Conservation (phyloP, 2,888 invertebrate genomes). For the Synanthedon formicaeformis region DNA sequence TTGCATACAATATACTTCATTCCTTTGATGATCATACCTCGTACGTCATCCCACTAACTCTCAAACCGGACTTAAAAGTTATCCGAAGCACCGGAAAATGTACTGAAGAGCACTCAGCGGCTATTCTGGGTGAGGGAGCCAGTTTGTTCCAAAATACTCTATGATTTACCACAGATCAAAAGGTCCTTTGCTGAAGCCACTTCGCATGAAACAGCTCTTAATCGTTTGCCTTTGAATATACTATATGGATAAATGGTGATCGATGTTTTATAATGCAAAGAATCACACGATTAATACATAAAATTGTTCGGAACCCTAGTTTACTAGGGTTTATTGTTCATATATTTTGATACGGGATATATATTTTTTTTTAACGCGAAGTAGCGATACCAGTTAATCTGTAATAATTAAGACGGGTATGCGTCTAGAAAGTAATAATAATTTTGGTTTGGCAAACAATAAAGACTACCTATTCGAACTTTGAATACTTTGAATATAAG, state of each 20-base stretch:
- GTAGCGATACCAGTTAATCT: no score
- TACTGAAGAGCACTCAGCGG: constrained; percentile 16
- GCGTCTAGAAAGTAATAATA: no score
- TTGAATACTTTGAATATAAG: no score
- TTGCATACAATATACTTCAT: neutral
- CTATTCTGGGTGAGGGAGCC: constrained; percentile 12
- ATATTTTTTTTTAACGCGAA: no score
- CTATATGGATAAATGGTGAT: neutral
- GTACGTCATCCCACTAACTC: neutral
- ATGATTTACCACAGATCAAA: constrained; percentile 25
- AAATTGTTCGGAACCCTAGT: no score
- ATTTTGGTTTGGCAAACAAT: no score
- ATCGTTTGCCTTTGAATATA: neutral
- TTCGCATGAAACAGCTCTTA: constrained; percentile 9
- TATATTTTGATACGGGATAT: no score
- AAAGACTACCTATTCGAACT: no score
- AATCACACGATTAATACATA: no score
- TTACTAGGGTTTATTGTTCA: no score
- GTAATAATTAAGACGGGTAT: no score
- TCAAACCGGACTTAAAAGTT: constrained; percentile 17
- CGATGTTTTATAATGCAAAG: neutral
- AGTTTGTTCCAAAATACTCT: constrained; percentile 21
- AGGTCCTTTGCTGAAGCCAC: constrained; percentile 13
- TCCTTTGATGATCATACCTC: constrained; percentile 2
- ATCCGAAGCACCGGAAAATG: constrained; percentile 17